Evolutionary conservation across 2,888 invertebrate species (phyloP).

Genomic region (Phengaris alcon): DNA sequence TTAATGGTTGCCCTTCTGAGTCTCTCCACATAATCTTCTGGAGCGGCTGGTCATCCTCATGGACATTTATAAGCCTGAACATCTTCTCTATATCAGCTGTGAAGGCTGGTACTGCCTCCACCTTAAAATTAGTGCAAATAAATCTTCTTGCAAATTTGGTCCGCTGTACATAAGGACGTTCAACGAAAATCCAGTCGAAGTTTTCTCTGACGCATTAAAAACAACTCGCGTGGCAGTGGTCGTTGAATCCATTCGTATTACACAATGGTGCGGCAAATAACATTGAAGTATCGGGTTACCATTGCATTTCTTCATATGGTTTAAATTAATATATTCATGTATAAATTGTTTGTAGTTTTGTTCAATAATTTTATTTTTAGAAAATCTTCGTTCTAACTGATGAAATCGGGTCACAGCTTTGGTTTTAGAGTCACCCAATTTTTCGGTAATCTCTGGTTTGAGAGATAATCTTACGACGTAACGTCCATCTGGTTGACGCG

Average conservation of each 20-base stretch:
- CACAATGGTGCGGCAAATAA: conserved; percentile 30
- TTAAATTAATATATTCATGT: too few relatives aligned
- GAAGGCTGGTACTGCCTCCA: conserved; percentile 25
- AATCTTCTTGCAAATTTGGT: conserved; percentile 25
- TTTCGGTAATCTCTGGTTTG: conserved; percentile 5
- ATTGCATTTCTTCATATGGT: conserved; percentile 5
- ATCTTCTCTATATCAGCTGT: conserved; percentile 19
- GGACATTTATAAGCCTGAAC: neutral
- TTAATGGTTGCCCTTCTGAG: neutral
- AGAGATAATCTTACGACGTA: conserved; percentile 29
- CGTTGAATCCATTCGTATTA: conserved; percentile 23
- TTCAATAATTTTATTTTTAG: too few relatives aligned
- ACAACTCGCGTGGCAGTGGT: conserved; percentile 29
- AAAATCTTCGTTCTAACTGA: too few relatives aligned
- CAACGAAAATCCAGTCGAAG: conserved; percentile 26
- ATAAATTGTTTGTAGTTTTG: too few relatives aligned
- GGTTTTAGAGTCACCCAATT: too few relatives aligned
- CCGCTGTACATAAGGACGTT: conserved; percentile 22
- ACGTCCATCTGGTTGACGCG: conserved; percentile 29
- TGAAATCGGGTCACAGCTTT: too few relatives aligned
- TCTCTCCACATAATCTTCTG: conserved; percentile 17
- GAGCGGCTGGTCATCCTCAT: conserved; percentile 19
- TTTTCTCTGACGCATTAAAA: conserved; percentile 29
- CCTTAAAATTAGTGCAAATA: conserved; percentile 4
- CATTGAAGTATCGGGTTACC: conserved; percentile 29